These are phyloP conservation scores for Theristicus caerulescens DNA, from an alignment of 2,113 vertebrate genomes.

Conservation along the genomic window DNA sequence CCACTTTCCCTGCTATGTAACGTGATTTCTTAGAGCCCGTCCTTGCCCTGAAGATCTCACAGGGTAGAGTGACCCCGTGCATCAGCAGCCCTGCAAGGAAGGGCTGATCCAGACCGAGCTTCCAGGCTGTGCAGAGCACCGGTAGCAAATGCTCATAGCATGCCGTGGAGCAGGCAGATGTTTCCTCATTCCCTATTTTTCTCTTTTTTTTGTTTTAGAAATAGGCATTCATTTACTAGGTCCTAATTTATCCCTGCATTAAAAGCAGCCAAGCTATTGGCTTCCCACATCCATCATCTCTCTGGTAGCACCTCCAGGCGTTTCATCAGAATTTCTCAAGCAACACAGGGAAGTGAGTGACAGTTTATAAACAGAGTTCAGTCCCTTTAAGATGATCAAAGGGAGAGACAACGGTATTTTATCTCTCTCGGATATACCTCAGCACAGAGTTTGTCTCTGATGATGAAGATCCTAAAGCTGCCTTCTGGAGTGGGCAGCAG, in stretches of 20 bases:
- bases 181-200: not conserved
- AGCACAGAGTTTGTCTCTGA: not conserved
- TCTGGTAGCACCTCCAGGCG: not conserved
- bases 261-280: not conserved
- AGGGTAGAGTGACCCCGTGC: not conserved
- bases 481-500: not conserved
- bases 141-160: fast-evolving
- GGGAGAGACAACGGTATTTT: not conserved
- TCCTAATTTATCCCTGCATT: not conserved
- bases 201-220: not conserved
- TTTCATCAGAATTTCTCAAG: not conserved
- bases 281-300: not conserved
- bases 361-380: not conserved
- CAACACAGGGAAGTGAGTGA: not conserved
- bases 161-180: not conserved
- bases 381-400: not conserved
- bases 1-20: fast-evolving
- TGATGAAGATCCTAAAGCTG: not conserved
- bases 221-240: not conserved
- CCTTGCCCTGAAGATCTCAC: not conserved
- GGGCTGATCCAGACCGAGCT: not conserved
- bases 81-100: not conserved
- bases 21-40: not conserved
- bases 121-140: not conserved
- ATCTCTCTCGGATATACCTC: not conserved